phyloP scores from a whole-genome alignment of 2,888 invertebrate species.

The Lithophane ornitopus region DNA sequence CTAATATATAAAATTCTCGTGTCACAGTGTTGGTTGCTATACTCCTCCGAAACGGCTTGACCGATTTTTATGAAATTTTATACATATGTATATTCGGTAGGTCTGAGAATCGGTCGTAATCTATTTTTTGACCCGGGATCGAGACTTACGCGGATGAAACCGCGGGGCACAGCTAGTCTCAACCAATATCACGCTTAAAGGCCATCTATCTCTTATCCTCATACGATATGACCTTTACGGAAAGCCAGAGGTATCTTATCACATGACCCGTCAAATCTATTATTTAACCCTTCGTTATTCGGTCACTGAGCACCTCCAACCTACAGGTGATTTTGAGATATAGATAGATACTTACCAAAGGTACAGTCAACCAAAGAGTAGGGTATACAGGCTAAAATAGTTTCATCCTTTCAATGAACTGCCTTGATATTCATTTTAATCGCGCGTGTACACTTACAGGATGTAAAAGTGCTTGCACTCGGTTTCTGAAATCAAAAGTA shows the following conservation, averaged over 20 bases:
- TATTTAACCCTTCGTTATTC: conserved; percentile 34
- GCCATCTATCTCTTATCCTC: conserved; percentile 4
- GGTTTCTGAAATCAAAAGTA: not conserved
- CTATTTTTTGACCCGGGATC: too few relatives aligned
- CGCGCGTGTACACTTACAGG: too few relatives aligned
- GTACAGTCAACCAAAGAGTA: not conserved
- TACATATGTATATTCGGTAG: too few relatives aligned
- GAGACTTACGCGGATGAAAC: too few relatives aligned
- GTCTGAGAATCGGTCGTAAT: too few relatives aligned
- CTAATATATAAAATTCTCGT: too few relatives aligned
- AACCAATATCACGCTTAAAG: conserved; percentile 2
- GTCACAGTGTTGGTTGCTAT: too few relatives aligned
- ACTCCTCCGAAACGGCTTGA: too few relatives aligned
- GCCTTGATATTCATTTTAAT: not conserved
- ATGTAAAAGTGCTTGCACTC: not conserved
- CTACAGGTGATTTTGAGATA: conserved; percentile 8
- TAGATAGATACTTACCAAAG: not conserved
- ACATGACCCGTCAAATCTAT: conserved; percentile 40
- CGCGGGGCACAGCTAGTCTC: too few relatives aligned
- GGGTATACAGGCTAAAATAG: not conserved
- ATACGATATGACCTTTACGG: conserved; percentile 34
- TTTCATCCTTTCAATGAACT: not conserved
- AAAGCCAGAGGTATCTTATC: conserved; percentile 24
- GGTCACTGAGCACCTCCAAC: conserved; percentile 35
- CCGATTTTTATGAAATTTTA: too few relatives aligned